Conservation (phyloP, 2,888 invertebrate genomes). For the Dynastes maya region DNA sequence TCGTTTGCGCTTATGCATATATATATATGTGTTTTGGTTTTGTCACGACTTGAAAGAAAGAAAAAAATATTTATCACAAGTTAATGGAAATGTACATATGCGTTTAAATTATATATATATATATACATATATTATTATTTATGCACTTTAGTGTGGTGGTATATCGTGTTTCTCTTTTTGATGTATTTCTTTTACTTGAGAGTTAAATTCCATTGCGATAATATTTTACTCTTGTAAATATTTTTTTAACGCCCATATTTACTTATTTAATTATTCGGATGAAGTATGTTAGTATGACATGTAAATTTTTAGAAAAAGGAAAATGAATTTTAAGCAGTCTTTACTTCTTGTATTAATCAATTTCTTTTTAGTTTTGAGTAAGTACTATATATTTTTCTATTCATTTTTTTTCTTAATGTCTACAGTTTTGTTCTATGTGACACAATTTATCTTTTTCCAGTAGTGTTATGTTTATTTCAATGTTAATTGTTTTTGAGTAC, state of each 20-base stretch:
- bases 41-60: constrained; percentile 1
- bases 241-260: constrained; percentile 50
- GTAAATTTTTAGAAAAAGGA: constrained; percentile 42
- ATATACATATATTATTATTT: constrained; percentile 24
- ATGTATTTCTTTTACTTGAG: constrained; percentile 12
- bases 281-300: constrained; percentile 48
- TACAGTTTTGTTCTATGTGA: constrained; percentile 41
- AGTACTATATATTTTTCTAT: constrained; percentile 33
- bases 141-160: constrained; percentile 21
- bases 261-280: constrained; percentile 47
- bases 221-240: constrained; percentile 64
- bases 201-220: constrained; percentile 62
- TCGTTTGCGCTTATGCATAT: constrained; percentile 16
- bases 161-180: constrained; percentile 18
- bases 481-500: neutral
- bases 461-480: neutral
- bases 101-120: constrained; percentile 23
- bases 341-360: constrained; percentile 47
- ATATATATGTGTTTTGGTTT: constrained; percentile 21
- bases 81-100: constrained; percentile 34
- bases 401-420: constrained; percentile 24
- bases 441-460: constrained; percentile 3
- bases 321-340: constrained; percentile 63
- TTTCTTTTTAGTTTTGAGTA: constrained; percentile 49
- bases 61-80: constrained; percentile 28